Percentiles rank a stretch among this genome's conserved stretches.
Conservation (phyloP, 1,140 invertebrate species). For the Liolophura sinensis region DNA sequence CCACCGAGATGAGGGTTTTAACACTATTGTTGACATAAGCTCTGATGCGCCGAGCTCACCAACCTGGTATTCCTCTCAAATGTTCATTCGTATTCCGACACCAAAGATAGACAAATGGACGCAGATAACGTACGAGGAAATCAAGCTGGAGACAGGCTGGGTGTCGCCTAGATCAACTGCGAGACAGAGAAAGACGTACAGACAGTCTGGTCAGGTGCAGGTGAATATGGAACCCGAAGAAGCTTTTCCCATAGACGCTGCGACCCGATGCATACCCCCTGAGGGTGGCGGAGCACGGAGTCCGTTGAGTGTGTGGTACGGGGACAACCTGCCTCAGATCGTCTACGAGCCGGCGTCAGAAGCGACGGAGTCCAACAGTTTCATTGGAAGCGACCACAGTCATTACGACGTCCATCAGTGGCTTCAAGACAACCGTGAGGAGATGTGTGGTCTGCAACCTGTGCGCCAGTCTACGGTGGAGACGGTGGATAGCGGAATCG, state of each 20-base stretch:
- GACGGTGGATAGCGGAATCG: slow-evolving; percentile 40
- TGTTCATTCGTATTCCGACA: not conserved
- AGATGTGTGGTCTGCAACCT: not conserved
- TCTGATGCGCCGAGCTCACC: no score
- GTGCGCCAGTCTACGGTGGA: slow-evolving; percentile 33
- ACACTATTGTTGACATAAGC: no score
- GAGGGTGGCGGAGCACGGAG: no score
- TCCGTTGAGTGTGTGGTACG: no score
- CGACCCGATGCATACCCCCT: no score
- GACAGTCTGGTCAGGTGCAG: not conserved
- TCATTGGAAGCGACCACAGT: not conserved
- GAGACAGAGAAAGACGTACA: slow-evolving; percentile 10
- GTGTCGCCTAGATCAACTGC: not conserved
- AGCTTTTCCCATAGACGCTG: no score
- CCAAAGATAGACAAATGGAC: slow-evolving; percentile 23
- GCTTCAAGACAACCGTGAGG: slow-evolving; percentile 4
- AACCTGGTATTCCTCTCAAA: no score
- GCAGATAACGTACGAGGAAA: slow-evolving; percentile 13
- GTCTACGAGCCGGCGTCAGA: no score
- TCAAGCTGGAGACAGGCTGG: slow-evolving; percentile 16
- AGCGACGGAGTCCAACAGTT: no score
- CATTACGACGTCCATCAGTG: slow-evolving; percentile 9
- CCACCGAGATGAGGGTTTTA: no score
- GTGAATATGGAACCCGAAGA: not conserved
- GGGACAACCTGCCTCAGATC: no score